Percentiles rank a stretch among this genome's conserved stretches.
These are phyloP conservation scores for Eupithecia subfuscata DNA, from an alignment of 2,888 invertebrate genomes.

Conservation along the genomic window DNA sequence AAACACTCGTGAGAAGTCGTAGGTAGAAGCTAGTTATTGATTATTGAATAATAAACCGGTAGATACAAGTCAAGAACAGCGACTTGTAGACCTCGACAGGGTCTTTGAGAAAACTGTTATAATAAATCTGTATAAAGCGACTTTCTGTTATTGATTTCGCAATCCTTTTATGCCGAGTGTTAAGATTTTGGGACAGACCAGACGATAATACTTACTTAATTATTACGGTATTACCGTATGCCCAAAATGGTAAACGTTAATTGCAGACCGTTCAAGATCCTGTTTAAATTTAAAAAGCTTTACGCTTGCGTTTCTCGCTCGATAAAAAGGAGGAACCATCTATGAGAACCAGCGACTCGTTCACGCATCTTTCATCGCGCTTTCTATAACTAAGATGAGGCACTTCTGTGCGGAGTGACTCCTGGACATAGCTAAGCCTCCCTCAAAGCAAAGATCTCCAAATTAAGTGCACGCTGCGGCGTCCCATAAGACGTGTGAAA, in stretches of 20 bases:
- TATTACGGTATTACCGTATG: background rate
- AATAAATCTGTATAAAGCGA: conserved; percentile 20
- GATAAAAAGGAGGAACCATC: background rate
- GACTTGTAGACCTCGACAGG: background rate
- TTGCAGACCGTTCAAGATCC: background rate
- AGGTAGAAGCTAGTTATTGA: background rate
- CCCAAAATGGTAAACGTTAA: background rate
- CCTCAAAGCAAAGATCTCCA: background rate
- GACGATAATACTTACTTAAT: conserved; percentile 1
- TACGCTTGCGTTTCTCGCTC: background rate
- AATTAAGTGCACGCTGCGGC: too few species aligned
- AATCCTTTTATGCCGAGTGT: conserved; percentile 35
- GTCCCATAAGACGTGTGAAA: too few species aligned
- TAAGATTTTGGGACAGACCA: background rate
- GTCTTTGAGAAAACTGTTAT: conserved; percentile 6
- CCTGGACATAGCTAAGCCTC: background rate
- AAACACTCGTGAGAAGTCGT: background rate
- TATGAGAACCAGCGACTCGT: background rate
- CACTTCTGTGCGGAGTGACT: background rate
- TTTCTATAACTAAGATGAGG: background rate
- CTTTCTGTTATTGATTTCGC: conserved; percentile 44
- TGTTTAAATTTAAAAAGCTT: background rate
- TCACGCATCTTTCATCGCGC: background rate
- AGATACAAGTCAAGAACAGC: conserved; percentile 7
- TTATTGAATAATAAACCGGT: conserved; percentile 8